Evolutionary conservation across 2,888 invertebrate genomes (phyloP), one percentile per base, ranked within the genome.

Genomic region (Metellina segmentata): DNA sequence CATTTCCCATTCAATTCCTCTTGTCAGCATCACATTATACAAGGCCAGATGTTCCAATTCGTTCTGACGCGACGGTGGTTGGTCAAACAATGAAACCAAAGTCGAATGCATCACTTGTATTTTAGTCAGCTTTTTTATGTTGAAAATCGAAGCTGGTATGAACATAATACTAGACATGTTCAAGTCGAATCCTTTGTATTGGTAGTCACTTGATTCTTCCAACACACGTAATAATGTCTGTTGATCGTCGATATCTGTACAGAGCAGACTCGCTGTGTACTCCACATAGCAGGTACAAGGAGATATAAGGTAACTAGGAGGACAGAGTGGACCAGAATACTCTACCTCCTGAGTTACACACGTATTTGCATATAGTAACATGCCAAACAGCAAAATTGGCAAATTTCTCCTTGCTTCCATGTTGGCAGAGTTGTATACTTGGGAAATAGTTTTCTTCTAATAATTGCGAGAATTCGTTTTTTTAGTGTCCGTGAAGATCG

Each of bases 141-240:
- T 49, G 48, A 75, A 75, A 11, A 75, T 4, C 2, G 75, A 48
- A 9, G 34, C 74, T 11, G 75, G 75, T 9, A 75, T 34, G 34
- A 34, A 34, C 75, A 75, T 75, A 49, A 75, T 11, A 49, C 75
- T 75, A 6, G 75, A 9, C 19, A 48, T 34, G 13, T 75, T 75
- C 75, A 75, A 19, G 34, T 13, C 9, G 48, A 75, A 75, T 16
- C 34, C 11, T 49, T 13, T 13, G 48, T 75, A 48, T 11, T 75
- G 75, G 48, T 75, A 75, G 19, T 75, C 75, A 11, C 75, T 75
- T 34, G 75, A 75, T 16, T 75, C 75, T 13, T 75, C 75, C 16
- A 75, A 19, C 9, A 75, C 48, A 7, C 75, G 48, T 9, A 48
- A 75, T 49, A 75, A 6, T 8, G 34, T 16, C 0, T 75, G 48